Base-by-base conservation (phyloP, 1,140 invertebrate genomes). In the Drosophila yakuba region DNA sequence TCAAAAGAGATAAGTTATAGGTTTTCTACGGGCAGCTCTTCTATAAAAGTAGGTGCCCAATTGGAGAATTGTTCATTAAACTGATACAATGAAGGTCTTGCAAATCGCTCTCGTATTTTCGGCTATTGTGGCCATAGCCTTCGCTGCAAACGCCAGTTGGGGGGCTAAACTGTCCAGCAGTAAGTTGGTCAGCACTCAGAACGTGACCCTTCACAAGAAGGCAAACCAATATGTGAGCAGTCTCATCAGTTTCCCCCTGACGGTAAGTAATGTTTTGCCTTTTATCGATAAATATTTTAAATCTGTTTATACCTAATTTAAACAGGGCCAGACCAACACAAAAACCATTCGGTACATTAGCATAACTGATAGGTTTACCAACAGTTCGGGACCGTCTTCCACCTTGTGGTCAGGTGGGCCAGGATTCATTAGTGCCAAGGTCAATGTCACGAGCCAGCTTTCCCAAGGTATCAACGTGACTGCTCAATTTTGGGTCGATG, bases 281-380 rank as follows among this genome's bases (percentile, higher is more conserved):
- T 6, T 5, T 3, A 35, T 45, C 0, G 28, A 17, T 14, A 28
- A 39, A 14, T n/a, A 48, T 56, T 39, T 2, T 7, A 20, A 20
- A 2, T 12, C 28, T 4, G 15, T 10, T 28, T 55, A 15, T 60
- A 50, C 2, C 2, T 7, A 45, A 44, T 17, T 3, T 43, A 14
- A 4, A 52, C 39, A 86, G 83, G 83, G 83, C 45, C 59, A 72
- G 67, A 55, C 23, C 11, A 86, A 86, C 50, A 81, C 48, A 23
- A 71, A 67, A 32, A 56, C 52, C 6, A 86, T 86, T 44, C 59
- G 74, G 4, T 80, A n/a, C 38, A 71, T 86, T 38, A 71, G 41
- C 43, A 55, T 84, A 3, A 80, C 44, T 23, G 83, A 86, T 39
- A 61, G 57, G 23, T 83, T 84, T n/a, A 71, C 71, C 20, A 81